Conservation (phyloP, 2,113 vertebrate genomes). For the Calidris pugnax region DNA sequence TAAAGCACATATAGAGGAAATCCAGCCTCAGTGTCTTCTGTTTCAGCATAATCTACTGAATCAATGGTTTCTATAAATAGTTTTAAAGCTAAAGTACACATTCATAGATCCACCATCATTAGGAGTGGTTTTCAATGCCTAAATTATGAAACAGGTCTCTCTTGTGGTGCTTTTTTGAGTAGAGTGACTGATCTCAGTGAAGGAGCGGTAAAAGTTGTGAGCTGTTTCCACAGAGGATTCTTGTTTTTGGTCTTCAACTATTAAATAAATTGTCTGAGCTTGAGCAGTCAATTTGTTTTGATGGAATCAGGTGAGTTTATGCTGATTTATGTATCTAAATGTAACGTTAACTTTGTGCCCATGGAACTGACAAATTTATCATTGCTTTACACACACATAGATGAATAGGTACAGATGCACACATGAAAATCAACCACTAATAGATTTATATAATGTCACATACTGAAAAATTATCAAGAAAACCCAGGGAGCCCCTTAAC, state of each 20-base stretch:
- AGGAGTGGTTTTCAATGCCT: neutral
- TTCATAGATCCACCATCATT: neutral
- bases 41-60: neutral
- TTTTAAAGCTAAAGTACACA: neutral
- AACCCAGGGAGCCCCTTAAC: neutral
- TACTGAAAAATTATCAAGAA: neutral
- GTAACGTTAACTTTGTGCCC: neutral
- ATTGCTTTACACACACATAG: neutral
- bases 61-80: neutral
- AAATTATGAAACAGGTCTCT: neutral
- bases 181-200: neutral
- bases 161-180: neutral
- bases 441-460: neutral
- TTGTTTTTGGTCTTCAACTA: neutral
- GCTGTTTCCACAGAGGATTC: neutral
- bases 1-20: neutral
- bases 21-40: neutral
- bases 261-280: neutral
- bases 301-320: neutral
- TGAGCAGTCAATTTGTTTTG: neutral
- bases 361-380: neutral
- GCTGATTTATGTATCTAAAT: neutral
- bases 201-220: neutral
- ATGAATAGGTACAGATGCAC: neutral
- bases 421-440: neutral